Percentiles rank a stretch among this genome's conserved stretches.
Evolutionary conservation across 2,113 vertebrate genomes (phyloP).

Genomic region (Leptodactylus fuscus): DNA sequence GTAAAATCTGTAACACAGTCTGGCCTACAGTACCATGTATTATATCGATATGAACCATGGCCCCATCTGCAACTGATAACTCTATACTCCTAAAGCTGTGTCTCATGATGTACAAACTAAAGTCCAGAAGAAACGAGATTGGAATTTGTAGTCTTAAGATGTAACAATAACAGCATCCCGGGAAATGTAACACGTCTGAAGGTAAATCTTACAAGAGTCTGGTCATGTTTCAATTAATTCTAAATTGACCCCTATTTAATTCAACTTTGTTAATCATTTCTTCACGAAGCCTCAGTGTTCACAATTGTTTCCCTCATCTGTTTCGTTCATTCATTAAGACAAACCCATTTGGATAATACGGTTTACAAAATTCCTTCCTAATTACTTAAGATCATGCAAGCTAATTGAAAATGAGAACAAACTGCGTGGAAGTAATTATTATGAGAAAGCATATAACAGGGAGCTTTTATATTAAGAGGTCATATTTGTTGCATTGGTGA

Average conservation of each 20-base stretch:
- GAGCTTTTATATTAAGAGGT: background rate
- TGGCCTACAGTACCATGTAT: too few relatives aligned
- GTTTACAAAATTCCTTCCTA: background rate
- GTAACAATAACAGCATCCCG: background rate
- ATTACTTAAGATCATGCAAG: background rate
- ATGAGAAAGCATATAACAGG: background rate
- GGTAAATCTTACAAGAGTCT: background rate
- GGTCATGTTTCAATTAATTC: constrained; percentile 2
- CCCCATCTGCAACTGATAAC: too few relatives aligned
- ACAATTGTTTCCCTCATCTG: background rate
- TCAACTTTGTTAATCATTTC: constrained; percentile 15
- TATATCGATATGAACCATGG: too few relatives aligned
- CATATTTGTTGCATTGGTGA: background rate
- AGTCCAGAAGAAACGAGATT: too few relatives aligned
- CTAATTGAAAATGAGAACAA: background rate
- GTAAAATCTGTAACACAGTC: too few relatives aligned
- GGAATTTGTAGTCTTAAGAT: too few relatives aligned
- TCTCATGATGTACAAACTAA: too few relatives aligned
- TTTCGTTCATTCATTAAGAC: background rate
- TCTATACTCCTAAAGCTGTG: too few relatives aligned
- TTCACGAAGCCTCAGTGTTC: background rate
- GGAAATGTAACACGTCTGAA: background rate
- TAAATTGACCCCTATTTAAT: constrained; percentile 12
- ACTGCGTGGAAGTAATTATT: background rate
- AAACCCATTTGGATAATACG: constrained; percentile 3